These are phyloP conservation scores for Schizopygopsis malacanthus DNA, from an alignment of 2,797 vertebrate genomes.

Conservation along the genomic window DNA sequence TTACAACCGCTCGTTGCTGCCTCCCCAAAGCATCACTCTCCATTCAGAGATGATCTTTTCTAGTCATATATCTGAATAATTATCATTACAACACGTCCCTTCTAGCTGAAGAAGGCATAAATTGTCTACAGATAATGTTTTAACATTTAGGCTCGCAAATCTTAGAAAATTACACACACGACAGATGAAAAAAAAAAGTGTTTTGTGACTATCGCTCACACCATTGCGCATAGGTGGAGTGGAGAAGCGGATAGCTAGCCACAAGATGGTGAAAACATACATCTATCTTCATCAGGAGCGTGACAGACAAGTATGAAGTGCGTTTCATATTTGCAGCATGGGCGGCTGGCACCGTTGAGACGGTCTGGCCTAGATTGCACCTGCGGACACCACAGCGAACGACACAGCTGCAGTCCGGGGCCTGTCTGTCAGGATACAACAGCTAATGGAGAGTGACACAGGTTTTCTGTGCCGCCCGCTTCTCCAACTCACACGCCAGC, in stretches of 20 bases:
- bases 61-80: conserved; percentile 75
- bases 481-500: conserved; percentile 3
- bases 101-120: conserved; percentile 63
- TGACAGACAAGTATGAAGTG: conserved; percentile 60
- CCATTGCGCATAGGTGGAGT: conserved; percentile 49
- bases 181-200: conserved; percentile 54
- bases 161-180: conserved; percentile 15
- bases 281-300: conserved; percentile 65
- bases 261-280: conserved; percentile 55
- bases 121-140: conserved; percentile 77
- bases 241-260: conserved; percentile 47
- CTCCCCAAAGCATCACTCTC: conserved; percentile 66
- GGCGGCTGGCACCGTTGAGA: conserved; percentile 54
- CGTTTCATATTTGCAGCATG: conserved; percentile 55
- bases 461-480: conserved; percentile 28
- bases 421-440: conserved; percentile 50
- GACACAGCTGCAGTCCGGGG: conserved; percentile 56
- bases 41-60: conserved; percentile 65
- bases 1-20: conserved; percentile 52
- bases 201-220: conserved; percentile 22
- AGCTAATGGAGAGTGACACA: conserved; percentile 58
- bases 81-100: conserved; percentile 67
- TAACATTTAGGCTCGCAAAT: conserved; percentile 70
- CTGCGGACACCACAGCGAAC: conserved; percentile 44
- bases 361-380: conserved; percentile 58